phyloP scores from a whole-genome alignment of 2,888 invertebrate genomes.

The Ochropleura plecta region DNA sequence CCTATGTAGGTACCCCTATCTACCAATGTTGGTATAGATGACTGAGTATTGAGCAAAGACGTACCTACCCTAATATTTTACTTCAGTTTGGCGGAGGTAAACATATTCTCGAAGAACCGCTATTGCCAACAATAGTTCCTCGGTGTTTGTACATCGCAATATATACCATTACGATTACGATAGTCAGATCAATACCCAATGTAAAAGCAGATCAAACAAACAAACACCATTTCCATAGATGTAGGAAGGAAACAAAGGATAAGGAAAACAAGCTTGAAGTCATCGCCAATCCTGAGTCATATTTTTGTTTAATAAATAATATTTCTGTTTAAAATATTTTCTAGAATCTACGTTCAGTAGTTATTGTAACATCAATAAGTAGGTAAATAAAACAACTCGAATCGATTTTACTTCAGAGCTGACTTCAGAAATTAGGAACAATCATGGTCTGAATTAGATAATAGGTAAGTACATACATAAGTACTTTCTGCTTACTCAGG shows the following conservation, averaged over 20 bases:
- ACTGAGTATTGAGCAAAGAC: no score
- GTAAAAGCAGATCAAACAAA: neutral
- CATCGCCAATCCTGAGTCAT: constrained; percentile 36
- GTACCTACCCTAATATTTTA: no score
- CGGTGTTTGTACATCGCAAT: neutral
- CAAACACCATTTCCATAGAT: constrained; percentile 3
- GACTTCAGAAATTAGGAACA: constrained; percentile 6
- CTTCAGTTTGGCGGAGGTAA: neutral
- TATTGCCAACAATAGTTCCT: neutral
- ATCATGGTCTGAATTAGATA: neutral
- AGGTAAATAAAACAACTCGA: constrained; percentile 6
- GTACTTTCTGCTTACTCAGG: neutral
- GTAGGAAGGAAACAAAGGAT: constrained; percentile 27
- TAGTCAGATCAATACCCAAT: neutral
- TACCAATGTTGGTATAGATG: no score
- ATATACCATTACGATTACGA: neutral
- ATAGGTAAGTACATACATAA: no score
- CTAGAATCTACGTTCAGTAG: constrained; percentile 17
- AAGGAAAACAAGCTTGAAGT: constrained; percentile 31
- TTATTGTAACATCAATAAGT: constrained; percentile 15
- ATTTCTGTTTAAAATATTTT: constrained; percentile 12
- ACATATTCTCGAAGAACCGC: neutral
- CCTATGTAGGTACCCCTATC: no score
- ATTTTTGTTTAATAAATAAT: neutral
- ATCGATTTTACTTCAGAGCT: neutral